phyloP scores from a whole-genome alignment of 2,797 vertebrate species.

The Myotis myotis region DNA sequence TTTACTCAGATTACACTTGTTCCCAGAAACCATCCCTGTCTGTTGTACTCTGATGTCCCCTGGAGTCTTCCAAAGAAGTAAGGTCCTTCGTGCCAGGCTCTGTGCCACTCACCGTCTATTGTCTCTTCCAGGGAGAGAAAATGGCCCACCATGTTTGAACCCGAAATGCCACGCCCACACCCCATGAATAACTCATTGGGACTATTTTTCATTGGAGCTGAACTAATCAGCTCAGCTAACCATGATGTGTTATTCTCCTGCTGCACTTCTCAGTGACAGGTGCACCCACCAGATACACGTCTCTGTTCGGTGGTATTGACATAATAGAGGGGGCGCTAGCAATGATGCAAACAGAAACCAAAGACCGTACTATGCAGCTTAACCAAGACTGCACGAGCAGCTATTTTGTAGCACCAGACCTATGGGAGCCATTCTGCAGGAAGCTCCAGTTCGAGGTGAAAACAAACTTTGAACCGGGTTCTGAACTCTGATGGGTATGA shows the following conservation, averaged over 20 bases:
- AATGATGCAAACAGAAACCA: neutral
- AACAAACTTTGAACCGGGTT: neutral
- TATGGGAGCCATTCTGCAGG: neutral
- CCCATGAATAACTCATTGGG: neutral
- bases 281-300: neutral
- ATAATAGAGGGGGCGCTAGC: neutral
- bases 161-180: neutral
- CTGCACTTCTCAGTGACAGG: neutral
- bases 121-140: neutral
- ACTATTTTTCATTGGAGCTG: neutral
- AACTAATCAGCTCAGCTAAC: neutral
- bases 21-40: neutral
- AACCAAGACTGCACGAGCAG: rapidly evolving
- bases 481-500: neutral
- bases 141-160: neutral
- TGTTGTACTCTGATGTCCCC: neutral
- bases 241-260: neutral
- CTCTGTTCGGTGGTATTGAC: neutral
- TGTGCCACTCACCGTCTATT: rapidly evolving
- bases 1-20: neutral
- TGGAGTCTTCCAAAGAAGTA: neutral
- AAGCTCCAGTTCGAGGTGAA: neutral
- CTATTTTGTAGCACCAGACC: neutral
- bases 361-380: rapidly evolving
- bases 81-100: neutral